Base-by-base conservation (phyloP, 2,888 invertebrate genomes). In the Linnaemya vulpina region DNA sequence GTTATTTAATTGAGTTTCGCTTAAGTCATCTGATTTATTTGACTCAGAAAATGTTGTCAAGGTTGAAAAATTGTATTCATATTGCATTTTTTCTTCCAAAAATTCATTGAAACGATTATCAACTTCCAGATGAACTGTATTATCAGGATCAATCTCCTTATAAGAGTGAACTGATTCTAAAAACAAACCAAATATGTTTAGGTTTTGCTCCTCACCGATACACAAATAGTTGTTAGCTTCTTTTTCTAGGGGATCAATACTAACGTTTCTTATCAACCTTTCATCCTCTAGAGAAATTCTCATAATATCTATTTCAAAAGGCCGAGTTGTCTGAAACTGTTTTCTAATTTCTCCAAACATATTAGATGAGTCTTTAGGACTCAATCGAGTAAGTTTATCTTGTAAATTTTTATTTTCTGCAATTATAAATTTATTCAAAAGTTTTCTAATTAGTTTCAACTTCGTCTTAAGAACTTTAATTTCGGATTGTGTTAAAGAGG, bases 281-380 rank as follows among this genome's bases (percentile, higher is more conserved):
- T 70, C 51, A 53, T 38, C n/a, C 11, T 51, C 60, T 15, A 13
- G 10, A n/a, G 53, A 53, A 30, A 79, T 65, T 71, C 51, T 73
- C n/a, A 79, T 30, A 55, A 38, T 68, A 55, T 58, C 35, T 22
- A 73, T 4, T 13, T 73, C 38, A 13, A 60, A 40, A 22, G 70
- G 35, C 46, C n/a, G 68, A 30, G 49, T 11, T 11, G 13, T 60
- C 35, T 20, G 73, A 35, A 80, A 67, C 35, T 73, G 63, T 65
- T 73, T 80, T 43, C 55, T 74, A 35, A 73, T 71, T 40, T 40
- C 71, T n/a, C 30, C 35, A 38, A 71, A 71, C 58, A 58, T 71
- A 46, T 79, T 71, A 38, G 68, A 62, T 9, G 71, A 71, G 40
- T 79, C 68, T 17, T 60, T 70, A 15, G 49, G 62, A 51, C 15